Evolutionary conservation across 2,113 vertebrate species (phyloP).

Genomic region (Leptocoma aspasia): DNA sequence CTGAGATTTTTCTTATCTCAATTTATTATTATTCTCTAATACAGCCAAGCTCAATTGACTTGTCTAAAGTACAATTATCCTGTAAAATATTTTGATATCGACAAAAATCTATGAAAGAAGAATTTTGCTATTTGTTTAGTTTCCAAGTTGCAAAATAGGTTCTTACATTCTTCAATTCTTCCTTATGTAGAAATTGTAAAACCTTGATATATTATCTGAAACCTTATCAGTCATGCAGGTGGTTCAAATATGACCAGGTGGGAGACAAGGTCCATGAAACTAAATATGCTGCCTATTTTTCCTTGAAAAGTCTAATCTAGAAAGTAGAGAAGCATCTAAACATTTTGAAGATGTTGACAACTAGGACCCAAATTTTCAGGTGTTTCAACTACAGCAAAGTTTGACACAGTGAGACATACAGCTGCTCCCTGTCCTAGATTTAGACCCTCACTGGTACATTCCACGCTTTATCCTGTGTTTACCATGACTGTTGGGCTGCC

Average conservation of each 20-base stretch:
- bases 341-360: background rate
- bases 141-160: background rate
- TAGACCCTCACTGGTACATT: background rate
- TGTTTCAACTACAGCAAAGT: background rate
- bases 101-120: background rate
- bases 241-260: background rate
- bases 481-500: background rate
- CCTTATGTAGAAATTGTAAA: background rate
- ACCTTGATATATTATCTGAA: background rate
- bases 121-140: background rate
- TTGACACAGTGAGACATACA: background rate
- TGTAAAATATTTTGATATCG: background rate
- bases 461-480: background rate
- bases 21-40: background rate
- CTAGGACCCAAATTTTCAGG: background rate
- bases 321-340: background rate
- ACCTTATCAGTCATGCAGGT: background rate
- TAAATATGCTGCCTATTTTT: background rate
- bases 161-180: background rate
- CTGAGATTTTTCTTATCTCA: background rate
- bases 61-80: background rate
- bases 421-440: background rate
- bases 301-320: background rate
- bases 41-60: background rate
- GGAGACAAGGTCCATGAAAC: background rate